Evolutionary conservation across 2,113 vertebrate genomes (phyloP), one percentile per base, ranked within the genome.

Genomic region (Notothenia rossii): DNA sequence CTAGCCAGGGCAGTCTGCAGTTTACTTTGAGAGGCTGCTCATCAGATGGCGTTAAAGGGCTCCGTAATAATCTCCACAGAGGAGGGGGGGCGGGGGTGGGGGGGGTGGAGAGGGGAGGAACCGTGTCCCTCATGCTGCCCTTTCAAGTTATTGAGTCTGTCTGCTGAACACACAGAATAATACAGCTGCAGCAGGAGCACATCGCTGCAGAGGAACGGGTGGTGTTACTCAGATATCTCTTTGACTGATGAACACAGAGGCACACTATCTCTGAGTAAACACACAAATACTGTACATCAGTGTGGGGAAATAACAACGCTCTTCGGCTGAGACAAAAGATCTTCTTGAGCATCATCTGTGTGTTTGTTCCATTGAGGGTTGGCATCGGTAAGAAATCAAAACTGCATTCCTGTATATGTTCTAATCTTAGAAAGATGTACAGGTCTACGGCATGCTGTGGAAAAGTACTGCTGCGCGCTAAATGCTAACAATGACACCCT

Each of bases 71-170:
- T 90, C 77, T 88, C 73, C 61, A 15, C 86, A 67, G 83, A 89
- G 87, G 86, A 49, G 63, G 3, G 76, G 45, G 20, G 87, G 86
- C 49, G 63, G 2, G 76, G 45, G 20, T 50, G 69, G 59, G 60
- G 83, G 25, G 72, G 1, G 22, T 22, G 59, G 70, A 72, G 73
- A 77, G 60, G 68, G 73, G 84, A 69, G 84, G 84, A 82, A 74
- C 78, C 75, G 76, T 74, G 87, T 86, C 79, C 79, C 79, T 70
- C 72, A 3, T 10, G 64, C 75, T 91, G 89, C 89, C 89, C 92
- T 92, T 92, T 91, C 74, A 79, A 88, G 89, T 91, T 90, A 93
- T 92, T 91, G 85, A 90, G 90, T 88, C 89, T 86, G 89, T 83
- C 89, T 88, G 88, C 88, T 86, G 90, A 90, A 89, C 78, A 87